Conservation (phyloP, 2,888 invertebrate species). For the Rhagophthalmus giganteus region DNA sequence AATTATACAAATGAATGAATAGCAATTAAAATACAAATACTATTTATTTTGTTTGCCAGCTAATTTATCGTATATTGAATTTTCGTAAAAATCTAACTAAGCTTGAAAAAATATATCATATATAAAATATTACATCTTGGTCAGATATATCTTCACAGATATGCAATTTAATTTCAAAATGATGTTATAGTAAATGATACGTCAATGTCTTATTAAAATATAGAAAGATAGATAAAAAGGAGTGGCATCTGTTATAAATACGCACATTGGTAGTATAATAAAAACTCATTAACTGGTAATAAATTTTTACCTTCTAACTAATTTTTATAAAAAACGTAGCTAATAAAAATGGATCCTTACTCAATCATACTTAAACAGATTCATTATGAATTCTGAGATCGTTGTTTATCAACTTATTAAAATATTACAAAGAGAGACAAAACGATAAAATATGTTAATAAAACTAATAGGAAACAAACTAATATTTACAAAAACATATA, state of each 20-base stretch:
- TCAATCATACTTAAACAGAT: slow-evolving; percentile 5
- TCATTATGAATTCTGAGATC: slow-evolving; percentile 25
- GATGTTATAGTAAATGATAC: slow-evolving; percentile 21
- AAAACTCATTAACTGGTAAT: slow-evolving; percentile 20
- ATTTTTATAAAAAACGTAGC: neutral
- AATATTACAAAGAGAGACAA: slow-evolving; percentile 26
- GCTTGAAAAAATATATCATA: slow-evolving; percentile 50
- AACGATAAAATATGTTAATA: slow-evolving; percentile 12
- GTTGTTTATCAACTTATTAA: slow-evolving; percentile 24
- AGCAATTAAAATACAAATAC: slow-evolving; percentile 9
- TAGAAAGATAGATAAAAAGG: slow-evolving; percentile 4
- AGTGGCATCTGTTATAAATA: slow-evolving; percentile 8
- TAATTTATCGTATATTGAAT: slow-evolving; percentile 18
- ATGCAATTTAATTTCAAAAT: slow-evolving; percentile 41
- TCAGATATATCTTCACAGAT: slow-evolving; percentile 44
- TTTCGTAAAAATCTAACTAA: slow-evolving; percentile 44
- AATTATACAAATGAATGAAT: neutral
- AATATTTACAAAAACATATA: slow-evolving; percentile 27
- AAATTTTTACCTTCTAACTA: slow-evolving; percentile 10
- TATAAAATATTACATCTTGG: slow-evolving; percentile 39
- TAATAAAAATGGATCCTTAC: slow-evolving; percentile 3
- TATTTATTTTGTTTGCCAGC: slow-evolving; percentile 4
- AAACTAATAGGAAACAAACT: slow-evolving; percentile 15
- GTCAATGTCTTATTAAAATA: no score
- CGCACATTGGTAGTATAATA: slow-evolving; percentile 7